Conservation (phyloP, 1,140 invertebrate species). For the Gryllus bimaculatus region DNA sequence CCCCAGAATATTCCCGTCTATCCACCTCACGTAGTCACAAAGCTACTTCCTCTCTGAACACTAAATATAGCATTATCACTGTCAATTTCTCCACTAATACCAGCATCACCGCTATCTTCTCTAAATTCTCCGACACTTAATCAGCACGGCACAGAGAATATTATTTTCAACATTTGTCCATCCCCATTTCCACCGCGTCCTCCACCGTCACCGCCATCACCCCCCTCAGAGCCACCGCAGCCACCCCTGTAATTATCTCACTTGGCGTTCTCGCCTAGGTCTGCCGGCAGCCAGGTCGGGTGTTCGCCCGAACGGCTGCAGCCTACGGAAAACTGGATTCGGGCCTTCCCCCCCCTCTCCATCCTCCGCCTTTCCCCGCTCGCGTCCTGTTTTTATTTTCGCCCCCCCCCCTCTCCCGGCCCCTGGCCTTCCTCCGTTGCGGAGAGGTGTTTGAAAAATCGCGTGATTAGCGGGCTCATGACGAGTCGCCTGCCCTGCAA, state of each 20-base stretch:
- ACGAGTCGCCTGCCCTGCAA: neutral
- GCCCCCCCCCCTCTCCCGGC: too few species aligned
- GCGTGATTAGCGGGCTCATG: neutral
- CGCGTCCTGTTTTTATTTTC: neutral
- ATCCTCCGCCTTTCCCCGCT: neutral
- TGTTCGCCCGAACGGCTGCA: neutral
- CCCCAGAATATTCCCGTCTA: too few species aligned
- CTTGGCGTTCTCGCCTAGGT: neutral
- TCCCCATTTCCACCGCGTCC: too few species aligned
- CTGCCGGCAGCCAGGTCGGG: neutral
- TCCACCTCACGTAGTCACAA: too few species aligned
- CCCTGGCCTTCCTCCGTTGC: neutral
- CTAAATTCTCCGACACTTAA: too few species aligned
- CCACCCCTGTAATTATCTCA: neutral
- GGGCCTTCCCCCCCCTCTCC: neutral
- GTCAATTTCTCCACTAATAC: too few species aligned
- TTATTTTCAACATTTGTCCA: too few species aligned
- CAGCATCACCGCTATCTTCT: too few species aligned
- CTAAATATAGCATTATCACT: too few species aligned
- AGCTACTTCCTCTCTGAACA: too few species aligned
- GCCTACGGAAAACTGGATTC: neutral
- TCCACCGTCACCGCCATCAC: neutral
- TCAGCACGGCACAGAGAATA: too few species aligned
- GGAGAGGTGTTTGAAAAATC: neutral
- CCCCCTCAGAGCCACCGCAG: neutral